Base-by-base conservation (phyloP, 2,797 vertebrate genomes). In the Mastacembelus armatus region DNA sequence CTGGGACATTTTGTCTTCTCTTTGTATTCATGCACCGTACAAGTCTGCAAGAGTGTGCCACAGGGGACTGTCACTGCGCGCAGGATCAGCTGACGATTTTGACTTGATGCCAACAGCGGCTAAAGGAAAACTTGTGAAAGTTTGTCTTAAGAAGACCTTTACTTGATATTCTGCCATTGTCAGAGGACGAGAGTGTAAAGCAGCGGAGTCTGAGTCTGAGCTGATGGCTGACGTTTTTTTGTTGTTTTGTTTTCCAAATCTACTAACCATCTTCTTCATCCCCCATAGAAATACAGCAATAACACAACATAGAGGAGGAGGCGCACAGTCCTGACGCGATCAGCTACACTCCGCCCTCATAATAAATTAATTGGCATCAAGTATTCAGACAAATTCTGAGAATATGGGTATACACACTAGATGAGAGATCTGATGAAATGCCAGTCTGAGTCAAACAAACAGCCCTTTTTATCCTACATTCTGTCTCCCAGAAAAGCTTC, bases 301-400 rank as follows among this genome's bases (percentile, higher is more conserved):
- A 43, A 72, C 52, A 69, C 22, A 35, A 48, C 35, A 61, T 4
- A 39, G 51, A 58, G 48, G 33, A 26, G 32, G 70, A 61, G 54
- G 61, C 45, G 35, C 3, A 5, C 33, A 50, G 42, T 49, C 83
- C 67, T 1, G 7, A 61, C 66, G 54, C 66, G 35, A 1, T 44
- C 58, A 18, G 56, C 67, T 69, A 4, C 71, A 52, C 64, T 73
- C 51, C 57, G 29, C 47, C 61, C 45, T 78, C 78, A 77, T 71
- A 27, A 84, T 69, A 43, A 78, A 83, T 81, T 68, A 72, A 83
- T 74, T 49, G 57, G 35, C 21, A 47, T 8, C 16, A 62, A 74
- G 58, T 60, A 59, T 59, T 74, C 33, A 59, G 64, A 78, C 77
- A 78, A 65, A 61, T 70, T 74, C 58, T 2, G 30, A 65, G 67